These are phyloP conservation scores for Pycnomerus fuliginosus DNA, from an alignment of 2,888 invertebrate species.

Conservation along the genomic window DNA sequence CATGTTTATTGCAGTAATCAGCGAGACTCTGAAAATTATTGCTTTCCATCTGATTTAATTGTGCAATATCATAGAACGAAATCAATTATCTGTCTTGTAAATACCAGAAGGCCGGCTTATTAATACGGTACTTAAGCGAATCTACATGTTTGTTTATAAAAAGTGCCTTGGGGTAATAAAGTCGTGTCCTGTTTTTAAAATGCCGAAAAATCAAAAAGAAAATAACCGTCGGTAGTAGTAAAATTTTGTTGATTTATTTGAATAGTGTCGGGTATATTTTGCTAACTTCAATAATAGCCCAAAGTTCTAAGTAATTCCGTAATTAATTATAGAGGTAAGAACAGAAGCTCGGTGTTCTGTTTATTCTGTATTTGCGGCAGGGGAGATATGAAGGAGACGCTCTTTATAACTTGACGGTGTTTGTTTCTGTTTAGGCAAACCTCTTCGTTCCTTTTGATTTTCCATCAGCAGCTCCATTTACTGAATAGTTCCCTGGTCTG, in stretches of 20 bases:
- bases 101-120: no score
- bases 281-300: constrained; percentile 45
- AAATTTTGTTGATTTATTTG: constrained; percentile 39
- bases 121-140: no score
- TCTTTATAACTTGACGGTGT: constrained; percentile 49
- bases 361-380: constrained; percentile 45
- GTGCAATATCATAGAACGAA: no score
- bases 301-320: constrained; percentile 46
- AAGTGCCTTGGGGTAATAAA: no score
- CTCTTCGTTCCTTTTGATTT: constrained; percentile 53
- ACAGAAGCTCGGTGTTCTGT: constrained; percentile 38
- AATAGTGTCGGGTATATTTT: constrained; percentile 34
- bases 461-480: constrained; percentile 51
- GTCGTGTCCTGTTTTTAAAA: no score
- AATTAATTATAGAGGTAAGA: constrained; percentile 50
- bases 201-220: constrained; percentile 7
- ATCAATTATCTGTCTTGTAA: no score
- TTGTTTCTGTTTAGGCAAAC: constrained; percentile 53
- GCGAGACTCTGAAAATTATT: no score
- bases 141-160: no score
- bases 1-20: background rate
- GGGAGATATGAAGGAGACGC: constrained; percentile 33
- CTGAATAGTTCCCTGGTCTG: constrained; percentile 47
- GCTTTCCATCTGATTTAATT: no score
- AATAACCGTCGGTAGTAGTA: constrained; percentile 28